These are phyloP conservation scores for Ligdia adustata DNA, from an alignment of 2,888 invertebrate genomes.

Conservation along the genomic window DNA sequence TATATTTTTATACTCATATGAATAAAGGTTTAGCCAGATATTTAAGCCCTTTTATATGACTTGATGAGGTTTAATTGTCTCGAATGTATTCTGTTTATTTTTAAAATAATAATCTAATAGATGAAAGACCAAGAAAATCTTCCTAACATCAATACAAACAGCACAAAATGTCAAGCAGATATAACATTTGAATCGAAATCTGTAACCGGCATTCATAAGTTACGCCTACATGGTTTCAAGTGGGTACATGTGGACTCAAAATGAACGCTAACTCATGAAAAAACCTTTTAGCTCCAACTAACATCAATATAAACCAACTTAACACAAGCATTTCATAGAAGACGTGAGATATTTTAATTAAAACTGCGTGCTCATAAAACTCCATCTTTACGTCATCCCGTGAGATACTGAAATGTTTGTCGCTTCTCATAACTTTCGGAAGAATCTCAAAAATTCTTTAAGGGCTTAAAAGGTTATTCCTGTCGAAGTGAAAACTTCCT, in stretches of 20 bases:
- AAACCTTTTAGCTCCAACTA: slow-evolving; percentile 21
- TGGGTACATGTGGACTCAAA: slow-evolving; percentile 46
- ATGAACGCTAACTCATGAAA: slow-evolving; percentile 37
- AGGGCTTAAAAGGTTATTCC: slow-evolving; percentile 30
- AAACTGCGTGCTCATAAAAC: slow-evolving; percentile 21
- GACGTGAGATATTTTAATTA: slow-evolving; percentile 25
- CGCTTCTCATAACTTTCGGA: slow-evolving; percentile 25
- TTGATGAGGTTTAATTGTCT: no score
- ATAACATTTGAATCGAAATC: slow-evolving; percentile 1
- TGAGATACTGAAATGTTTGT: slow-evolving; percentile 21
- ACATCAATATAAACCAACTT: slow-evolving; percentile 8
- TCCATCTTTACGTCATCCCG: slow-evolving; percentile 9
- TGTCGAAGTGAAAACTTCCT: slow-evolving; percentile 28
- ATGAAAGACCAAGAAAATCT: no score
- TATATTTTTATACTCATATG: no score
- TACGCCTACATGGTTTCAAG: slow-evolving; percentile 33
- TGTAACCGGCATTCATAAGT: slow-evolving; percentile 7
- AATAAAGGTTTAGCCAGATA: no score
- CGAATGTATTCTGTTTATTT: no score
- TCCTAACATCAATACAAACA: no score
- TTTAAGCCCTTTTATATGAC: no score
- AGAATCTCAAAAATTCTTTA: slow-evolving; percentile 24
- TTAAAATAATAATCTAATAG: no score
- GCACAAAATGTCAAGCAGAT: neutral
- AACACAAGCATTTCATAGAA: slow-evolving; percentile 16